Conservation (phyloP, 1,140 invertebrate species). For the Mizuhopecten yessoensis region DNA sequence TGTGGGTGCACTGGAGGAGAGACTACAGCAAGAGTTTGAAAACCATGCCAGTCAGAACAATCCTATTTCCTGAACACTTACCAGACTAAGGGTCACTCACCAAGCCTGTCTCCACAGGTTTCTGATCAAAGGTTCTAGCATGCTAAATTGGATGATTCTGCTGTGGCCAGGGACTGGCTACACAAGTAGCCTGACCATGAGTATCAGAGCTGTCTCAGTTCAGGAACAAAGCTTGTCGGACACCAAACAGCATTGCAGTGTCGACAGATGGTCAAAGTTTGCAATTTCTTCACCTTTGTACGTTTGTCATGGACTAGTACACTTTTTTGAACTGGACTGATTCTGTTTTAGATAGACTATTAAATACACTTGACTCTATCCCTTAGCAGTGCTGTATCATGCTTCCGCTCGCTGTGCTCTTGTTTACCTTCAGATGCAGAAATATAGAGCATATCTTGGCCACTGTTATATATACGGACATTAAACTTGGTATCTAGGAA, state of each 20-base stretch:
- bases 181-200: background rate
- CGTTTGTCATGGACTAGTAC: too few species aligned
- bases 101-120: slow-evolving; percentile 31
- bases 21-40: slow-evolving; percentile 72
- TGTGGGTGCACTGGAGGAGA: slow-evolving; percentile 68
- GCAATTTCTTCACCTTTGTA: background rate
- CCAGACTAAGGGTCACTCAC: background rate
- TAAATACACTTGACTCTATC: too few species aligned
- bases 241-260: background rate
- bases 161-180: background rate
- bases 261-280: background rate
- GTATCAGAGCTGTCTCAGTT: background rate
- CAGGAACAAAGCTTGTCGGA: too few species aligned
- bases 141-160: background rate
- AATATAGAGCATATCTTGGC: too few species aligned
- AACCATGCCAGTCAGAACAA: slow-evolving; percentile 25
- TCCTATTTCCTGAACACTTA: background rate
- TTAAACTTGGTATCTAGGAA: too few species aligned
- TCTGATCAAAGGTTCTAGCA: background rate
- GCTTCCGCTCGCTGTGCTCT: too few species aligned
- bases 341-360: too few species aligned
- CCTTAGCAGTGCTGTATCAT: too few species aligned
- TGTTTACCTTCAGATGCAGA: too few species aligned
- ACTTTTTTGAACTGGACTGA: too few species aligned
- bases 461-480: too few species aligned